These are phyloP conservation scores for Monoplex corrugatus DNA, from an alignment of 2,888 invertebrate genomes.

Conservation along the genomic window DNA sequence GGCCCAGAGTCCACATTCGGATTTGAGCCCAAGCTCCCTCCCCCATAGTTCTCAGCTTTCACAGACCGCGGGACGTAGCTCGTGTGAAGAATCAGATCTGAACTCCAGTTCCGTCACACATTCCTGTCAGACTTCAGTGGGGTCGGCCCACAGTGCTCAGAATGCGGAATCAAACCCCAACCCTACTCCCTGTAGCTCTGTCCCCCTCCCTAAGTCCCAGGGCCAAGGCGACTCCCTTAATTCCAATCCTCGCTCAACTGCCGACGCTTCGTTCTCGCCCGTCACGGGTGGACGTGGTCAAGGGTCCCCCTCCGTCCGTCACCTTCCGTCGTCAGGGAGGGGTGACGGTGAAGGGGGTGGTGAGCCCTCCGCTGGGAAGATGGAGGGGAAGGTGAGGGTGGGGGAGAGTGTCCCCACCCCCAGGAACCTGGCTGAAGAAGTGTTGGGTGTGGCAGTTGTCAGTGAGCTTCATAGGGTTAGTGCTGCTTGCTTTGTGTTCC, in stretches of 20 bases:
- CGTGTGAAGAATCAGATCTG: too few species aligned
- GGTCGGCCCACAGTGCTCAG: too few species aligned
- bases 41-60: too few species aligned
- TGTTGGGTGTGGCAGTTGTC: constrained; percentile 57
- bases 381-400: too few species aligned
- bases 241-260: not conserved
- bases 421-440: constrained; percentile 55
- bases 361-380: too few species aligned
- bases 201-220: not conserved
- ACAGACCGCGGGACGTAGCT: too few species aligned
- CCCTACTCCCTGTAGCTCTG: not conserved
- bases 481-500: constrained; percentile 49
- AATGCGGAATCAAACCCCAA: too few species aligned
- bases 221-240: not conserved
- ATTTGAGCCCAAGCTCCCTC: too few species aligned
- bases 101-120: too few species aligned
- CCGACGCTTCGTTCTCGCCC: not conserved
- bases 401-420: constrained; percentile 65
- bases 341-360: not conserved
- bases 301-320: not conserved
- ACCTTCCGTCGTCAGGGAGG: not conserved
- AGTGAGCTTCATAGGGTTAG: constrained; percentile 79
- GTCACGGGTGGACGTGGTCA: not conserved
- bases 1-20: too few species aligned
- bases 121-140: too few species aligned